Base-by-base conservation (phyloP, 2,797 vertebrate genomes). In the Manis crassicaudata region DNA sequence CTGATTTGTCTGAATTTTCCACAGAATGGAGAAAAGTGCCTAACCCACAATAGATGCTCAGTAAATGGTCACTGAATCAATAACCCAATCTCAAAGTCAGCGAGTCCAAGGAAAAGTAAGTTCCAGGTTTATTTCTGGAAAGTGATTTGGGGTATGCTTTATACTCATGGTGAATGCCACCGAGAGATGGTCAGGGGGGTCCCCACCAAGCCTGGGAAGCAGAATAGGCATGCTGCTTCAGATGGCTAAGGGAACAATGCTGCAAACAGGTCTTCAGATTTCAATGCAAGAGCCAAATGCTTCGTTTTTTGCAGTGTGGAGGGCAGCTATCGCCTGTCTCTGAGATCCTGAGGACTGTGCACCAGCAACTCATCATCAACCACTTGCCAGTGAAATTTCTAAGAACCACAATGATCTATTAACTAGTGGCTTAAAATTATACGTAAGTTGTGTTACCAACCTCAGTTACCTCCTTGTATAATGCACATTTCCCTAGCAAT, bases 401-500 rank as follows among this genome's bases (percentile, higher is more conserved):
- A 95, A 84, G 83, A 95, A 95, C 11, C 20, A 94, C 50, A 90
- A 85, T 65, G 56, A 88, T 65, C 52, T 92, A 63, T 37, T 88
- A 93, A 84, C 90, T 89, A 50, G 80, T 20, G 90, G 62, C 88
- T 72, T 97, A 92, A 87, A 96, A 90, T 92, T 58, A 80, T 65
- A 80, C 21, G 2, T 72, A 72, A 25, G 58, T 84, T 27, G 1
- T 90, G 82, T 80, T 52, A 89, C 52, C 46, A 92, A 68, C 18
- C 40, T 27, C 29, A 35, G 46, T 82, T 92, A 95, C 52, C 63
- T 73, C 46, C 75, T 87, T 91, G 43, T 7, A 94, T 50, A 84
- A 81, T n/a, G 18, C 16, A 86, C 56, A 84, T 89, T 94, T 94
- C 75, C 54, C 52, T 88, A 94, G 29, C 52, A 90, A 67, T 35